Base-by-base conservation (phyloP, 2,888 invertebrate genomes). In the Sussaba pulchella region DNA sequence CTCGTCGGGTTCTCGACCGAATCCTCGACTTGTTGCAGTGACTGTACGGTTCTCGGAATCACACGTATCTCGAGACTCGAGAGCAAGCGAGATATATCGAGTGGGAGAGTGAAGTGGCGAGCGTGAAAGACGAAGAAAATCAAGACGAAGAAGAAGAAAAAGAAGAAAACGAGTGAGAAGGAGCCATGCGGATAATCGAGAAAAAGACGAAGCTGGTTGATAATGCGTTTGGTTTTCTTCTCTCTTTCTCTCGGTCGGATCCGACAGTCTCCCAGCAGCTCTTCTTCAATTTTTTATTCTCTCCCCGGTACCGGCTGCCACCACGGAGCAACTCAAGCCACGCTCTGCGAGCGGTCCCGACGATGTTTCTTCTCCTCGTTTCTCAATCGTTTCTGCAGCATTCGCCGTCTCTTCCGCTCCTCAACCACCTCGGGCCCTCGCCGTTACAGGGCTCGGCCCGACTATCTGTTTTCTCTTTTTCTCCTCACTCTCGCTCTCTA, bases 31-130 rank as follows among this genome's bases (percentile, higher is more conserved):
- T 80, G 45, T 82, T 52, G 45, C 61, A n/a, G 43, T 17, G 82
- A 82, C 82, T 91, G 91, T 91, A 91, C 90, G 80, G 84, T 90
- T 91, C 91, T 91, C 74, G 87, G 91, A 91, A 91, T 86, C 86
- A 86, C 86, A 85, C 85, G 85, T 85, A 87, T 86, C 87, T 85
- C 84, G n/a, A 84, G 84, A 81, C 61, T 59, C 57, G 71, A 70
- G 83, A 71, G 79, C 47, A 77, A 85, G 85, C 66, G 83, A 85
- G 83, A 85, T 73, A 83, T 50, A 64, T 71, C 70, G 45, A 74
- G 78, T 72, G 69, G 24, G 17, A 41, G 47, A 59, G 67, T 26
- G 59, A 43, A 47, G 66, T 14, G 52, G 54, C 52, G 41, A 43
- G 43, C 24, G 43, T 26, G 47, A 63, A 45, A 52, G 52, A 41